Percentiles rank a stretch among this genome's conserved stretches.
These are phyloP conservation scores for Anhinga anhinga DNA, from an alignment of 2,113 vertebrate genomes.

Conservation along the genomic window DNA sequence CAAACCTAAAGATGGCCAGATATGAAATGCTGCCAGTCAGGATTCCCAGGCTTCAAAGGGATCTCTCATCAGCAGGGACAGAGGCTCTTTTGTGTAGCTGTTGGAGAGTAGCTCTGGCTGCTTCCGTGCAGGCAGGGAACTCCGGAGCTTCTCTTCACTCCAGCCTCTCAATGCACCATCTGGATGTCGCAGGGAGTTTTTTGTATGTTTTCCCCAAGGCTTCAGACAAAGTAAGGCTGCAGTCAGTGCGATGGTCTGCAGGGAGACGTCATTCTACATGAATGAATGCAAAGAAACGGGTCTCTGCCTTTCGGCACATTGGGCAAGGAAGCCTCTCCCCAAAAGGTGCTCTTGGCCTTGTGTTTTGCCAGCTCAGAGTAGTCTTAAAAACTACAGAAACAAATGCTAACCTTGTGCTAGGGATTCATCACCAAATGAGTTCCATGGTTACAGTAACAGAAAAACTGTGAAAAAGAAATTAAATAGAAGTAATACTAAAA, in stretches of 20 bases:
- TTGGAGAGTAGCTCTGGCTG: conserved; percentile 35
- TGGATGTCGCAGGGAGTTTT: neutral
- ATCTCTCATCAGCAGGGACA: conserved; percentile 57
- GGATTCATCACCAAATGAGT: neutral
- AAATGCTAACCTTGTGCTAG: neutral
- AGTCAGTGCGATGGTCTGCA: neutral
- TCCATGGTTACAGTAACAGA: neutral
- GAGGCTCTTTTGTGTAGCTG: conserved; percentile 64
- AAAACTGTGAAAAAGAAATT: neutral
- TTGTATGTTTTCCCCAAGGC: neutral
- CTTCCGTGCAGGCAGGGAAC: conserved; percentile 23
- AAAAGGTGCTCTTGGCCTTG: neutral
- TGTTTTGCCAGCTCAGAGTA: neutral
- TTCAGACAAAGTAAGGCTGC: neutral
- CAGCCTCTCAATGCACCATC: conserved; percentile 28
- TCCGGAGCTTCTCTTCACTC: conserved; percentile 33
- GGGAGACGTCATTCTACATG: neutral
- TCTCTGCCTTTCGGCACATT: neutral
- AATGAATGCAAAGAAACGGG: neutral
- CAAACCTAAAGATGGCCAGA: conserved; percentile 65
- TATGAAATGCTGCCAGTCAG: conserved; percentile 64
- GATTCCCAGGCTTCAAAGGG: conserved; percentile 73
- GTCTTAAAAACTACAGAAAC: neutral
- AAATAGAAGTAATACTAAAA: neutral
- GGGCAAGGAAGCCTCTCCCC: neutral